phyloP scores from a whole-genome alignment of 2,888 invertebrate genomes.

The Pycnomerus fuliginosus region DNA sequence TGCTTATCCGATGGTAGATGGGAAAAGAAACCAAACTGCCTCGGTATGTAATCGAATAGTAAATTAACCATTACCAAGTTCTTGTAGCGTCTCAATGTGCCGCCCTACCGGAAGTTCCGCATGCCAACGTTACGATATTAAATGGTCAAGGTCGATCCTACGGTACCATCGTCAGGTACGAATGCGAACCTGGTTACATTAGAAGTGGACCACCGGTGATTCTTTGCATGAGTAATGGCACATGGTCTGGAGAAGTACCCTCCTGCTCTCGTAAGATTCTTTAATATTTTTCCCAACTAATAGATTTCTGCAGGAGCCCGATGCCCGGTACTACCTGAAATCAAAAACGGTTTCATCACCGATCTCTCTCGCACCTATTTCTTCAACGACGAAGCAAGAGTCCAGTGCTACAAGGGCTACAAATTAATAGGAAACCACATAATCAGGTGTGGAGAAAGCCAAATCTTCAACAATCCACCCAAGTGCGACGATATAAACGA shows the following conservation, averaged over 20 bases:
- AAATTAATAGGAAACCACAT: constrained; percentile 82
- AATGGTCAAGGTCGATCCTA: constrained; percentile 91
- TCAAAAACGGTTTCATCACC: constrained; percentile 84
- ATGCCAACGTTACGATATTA: constrained; percentile 81
- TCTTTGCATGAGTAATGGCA: constrained; percentile 93
- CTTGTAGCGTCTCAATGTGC: constrained; percentile 84
- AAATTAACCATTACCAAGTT: constrained; percentile 30
- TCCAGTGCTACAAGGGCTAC: constrained; percentile 89
- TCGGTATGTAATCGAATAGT: constrained; percentile 65
- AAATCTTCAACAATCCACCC: constrained; percentile 80
- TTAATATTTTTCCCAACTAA: constrained; percentile 1
- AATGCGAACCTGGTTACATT: constrained; percentile 89
- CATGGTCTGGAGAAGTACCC: constrained; percentile 91
- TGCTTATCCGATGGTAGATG: constrained; percentile 88
- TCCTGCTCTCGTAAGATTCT: constrained; percentile 70
- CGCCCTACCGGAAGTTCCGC: constrained; percentile 80
- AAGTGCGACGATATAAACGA: constrained; percentile 92
- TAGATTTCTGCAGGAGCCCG: constrained; percentile 55
- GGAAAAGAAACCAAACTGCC: constrained; percentile 89
- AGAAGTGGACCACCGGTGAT: constrained; percentile 86
- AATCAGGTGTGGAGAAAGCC: constrained; percentile 81
- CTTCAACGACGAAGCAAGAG: constrained; percentile 87
- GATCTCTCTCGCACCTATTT: constrained; percentile 75
- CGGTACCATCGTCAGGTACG: constrained; percentile 89
- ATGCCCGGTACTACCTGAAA: constrained; percentile 74